Evolutionary conservation across 2,888 invertebrate genomes (phyloP).

Genomic region (Dryocosmus kuriphilus): DNA sequence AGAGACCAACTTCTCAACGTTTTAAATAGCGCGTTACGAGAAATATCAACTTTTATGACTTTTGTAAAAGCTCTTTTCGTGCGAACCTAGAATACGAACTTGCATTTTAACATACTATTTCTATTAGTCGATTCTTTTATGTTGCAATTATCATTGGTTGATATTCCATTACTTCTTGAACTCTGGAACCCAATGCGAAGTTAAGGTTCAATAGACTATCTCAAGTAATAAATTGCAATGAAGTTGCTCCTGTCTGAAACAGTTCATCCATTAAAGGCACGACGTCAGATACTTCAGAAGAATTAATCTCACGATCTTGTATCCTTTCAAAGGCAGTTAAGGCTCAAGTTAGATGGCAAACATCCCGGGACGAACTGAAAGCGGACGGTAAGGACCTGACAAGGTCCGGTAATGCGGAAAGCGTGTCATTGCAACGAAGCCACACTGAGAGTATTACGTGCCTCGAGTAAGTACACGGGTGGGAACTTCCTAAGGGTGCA

Average conservation of each 20-base stretch:
- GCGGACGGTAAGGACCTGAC: constrained; percentile 38
- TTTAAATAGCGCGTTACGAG: neutral
- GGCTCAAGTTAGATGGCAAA: neutral
- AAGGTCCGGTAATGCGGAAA: constrained; percentile 66
- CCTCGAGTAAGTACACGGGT: constrained; percentile 3
- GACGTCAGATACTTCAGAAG: neutral
- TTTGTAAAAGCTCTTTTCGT: neutral
- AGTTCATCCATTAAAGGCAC: neutral
- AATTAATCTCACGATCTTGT: constrained; percentile 24
- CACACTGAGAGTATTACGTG: constrained; percentile 24
- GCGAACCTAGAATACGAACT: too few species aligned
- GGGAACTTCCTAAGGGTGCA: constrained; percentile 15
- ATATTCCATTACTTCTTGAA: too few species aligned
- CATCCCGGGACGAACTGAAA: neutral
- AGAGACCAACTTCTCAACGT: neutral
- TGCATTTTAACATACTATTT: too few species aligned
- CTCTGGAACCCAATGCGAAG: neutral
- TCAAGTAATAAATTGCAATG: neutral
- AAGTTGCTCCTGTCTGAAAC: neutral
- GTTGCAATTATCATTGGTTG: too few species aligned
- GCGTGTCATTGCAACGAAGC: constrained; percentile 58
- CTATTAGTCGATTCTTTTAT: too few species aligned
- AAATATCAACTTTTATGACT: neutral
- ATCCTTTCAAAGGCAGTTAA: constrained; percentile 8
- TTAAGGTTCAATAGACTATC: neutral